Evolutionary conservation across 2,113 vertebrate species (phyloP).

Genomic region (Loxodonta africana): DNA sequence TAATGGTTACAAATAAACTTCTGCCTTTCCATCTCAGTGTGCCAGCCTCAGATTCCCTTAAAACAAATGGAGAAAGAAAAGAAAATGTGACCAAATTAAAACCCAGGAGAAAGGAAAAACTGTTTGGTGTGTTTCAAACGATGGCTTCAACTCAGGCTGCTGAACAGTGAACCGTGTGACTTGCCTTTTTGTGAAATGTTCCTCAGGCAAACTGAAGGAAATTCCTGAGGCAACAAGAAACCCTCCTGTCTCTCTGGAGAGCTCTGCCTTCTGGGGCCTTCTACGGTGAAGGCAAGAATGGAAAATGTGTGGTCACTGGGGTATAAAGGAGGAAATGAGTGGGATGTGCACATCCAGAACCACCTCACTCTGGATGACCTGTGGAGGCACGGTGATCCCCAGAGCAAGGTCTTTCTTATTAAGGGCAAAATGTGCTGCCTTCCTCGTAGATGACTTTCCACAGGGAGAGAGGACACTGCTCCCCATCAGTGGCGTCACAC

Average conservation of each 20-base stretch:
- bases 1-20: constrained; percentile 50
- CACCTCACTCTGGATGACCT: not conserved
- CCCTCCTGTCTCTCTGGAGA: constrained; percentile 26
- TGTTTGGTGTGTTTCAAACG: constrained; percentile 11
- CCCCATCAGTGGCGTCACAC: not conserved
- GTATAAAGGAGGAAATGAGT: not conserved
- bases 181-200: constrained; percentile 65
- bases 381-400: not conserved
- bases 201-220: constrained; percentile 42
- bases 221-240: constrained; percentile 70
- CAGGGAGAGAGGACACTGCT: not conserved
- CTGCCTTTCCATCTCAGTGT: not conserved
- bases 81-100: constrained; percentile 37
- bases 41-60: not conserved
- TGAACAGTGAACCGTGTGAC: constrained; percentile 51
- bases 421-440: not conserved
- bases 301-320: not conserved
- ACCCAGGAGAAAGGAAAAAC: not conserved
- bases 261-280: constrained; percentile 21
- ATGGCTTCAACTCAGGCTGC: not conserved
- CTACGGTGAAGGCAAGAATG: constrained; percentile 28
- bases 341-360: not conserved
- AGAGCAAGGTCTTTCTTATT: not conserved
- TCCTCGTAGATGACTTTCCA: not conserved
- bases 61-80: not conserved